A percentile compares a stretch with the other conserved stretches of the same genome.
phyloP scores from a whole-genome alignment of 2,888 invertebrate species.

The Agrotis exclamationis region DNA sequence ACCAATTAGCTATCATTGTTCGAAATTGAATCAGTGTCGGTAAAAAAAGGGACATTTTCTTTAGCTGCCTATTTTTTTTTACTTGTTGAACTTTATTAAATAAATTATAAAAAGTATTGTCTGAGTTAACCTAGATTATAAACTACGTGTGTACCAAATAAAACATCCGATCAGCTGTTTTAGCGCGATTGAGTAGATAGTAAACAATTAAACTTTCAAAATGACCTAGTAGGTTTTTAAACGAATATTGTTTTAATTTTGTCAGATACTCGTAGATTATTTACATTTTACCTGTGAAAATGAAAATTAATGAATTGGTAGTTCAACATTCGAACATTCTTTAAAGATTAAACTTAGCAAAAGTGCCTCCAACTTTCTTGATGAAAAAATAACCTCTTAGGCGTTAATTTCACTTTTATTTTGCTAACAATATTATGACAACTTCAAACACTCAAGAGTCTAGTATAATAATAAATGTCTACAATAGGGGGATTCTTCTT shows the following conservation, averaged over 20 bases:
- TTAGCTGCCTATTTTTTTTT: not conserved
- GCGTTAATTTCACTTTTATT: not conserved
- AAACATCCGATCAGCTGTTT: too few relatives aligned
- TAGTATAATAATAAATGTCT: constrained; percentile 10
- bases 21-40: constrained; percentile 42
- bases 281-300: too few relatives aligned
- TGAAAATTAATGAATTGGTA: too few relatives aligned
- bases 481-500: constrained; percentile 8
- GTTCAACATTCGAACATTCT: too few relatives aligned
- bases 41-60: constrained; percentile 15
- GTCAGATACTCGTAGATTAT: too few relatives aligned
- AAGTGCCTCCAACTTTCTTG: not conserved
- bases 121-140: too few relatives aligned
- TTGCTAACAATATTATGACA: constrained; percentile 11
- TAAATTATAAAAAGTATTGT: too few relatives aligned
- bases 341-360: not conserved
- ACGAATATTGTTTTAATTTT: too few relatives aligned
- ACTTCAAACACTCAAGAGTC: constrained; percentile 1
- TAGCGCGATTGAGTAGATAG: too few relatives aligned
- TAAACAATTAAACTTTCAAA: too few relatives aligned
- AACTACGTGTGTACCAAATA: too few relatives aligned
- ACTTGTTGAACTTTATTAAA: not conserved
- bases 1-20: constrained; percentile 43
- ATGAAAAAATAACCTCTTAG: not conserved
- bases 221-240: too few relatives aligned